phyloP scores from a whole-genome alignment of 2,113 vertebrate species.

The Empidonax traillii region DNA sequence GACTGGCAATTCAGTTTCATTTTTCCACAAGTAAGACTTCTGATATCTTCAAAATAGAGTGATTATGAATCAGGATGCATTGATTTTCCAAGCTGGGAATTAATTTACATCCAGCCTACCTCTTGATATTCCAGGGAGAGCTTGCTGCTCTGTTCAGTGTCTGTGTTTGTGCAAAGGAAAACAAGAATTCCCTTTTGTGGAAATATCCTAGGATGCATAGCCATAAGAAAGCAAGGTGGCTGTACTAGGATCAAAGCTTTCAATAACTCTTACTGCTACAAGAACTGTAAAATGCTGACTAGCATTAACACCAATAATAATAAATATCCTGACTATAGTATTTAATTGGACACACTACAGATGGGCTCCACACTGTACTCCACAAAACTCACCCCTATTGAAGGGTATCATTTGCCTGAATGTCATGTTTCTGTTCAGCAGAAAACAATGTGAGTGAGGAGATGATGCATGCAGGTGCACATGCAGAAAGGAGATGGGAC shows the following conservation, averaged over 20 bases:
- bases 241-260: neutral
- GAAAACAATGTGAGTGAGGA: neutral
- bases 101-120: neutral
- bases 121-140: neutral
- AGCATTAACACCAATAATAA: neutral
- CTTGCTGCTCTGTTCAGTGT: neutral
- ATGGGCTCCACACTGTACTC: neutral
- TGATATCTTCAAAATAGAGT: neutral
- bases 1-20: neutral
- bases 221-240: neutral
- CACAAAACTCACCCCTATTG: neutral
- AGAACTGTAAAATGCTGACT: neutral
- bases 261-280: neutral
- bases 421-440: neutral
- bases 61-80: neutral
- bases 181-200: neutral
- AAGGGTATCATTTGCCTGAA: neutral
- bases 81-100: neutral
- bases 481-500: neutral
- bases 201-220: neutral
- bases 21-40: neutral
- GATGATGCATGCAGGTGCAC: neutral
- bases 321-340: neutral
- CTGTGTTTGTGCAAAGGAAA: neutral
- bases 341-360: neutral